Percentiles rank a stretch among this genome's conserved stretches.
phyloP scores from a whole-genome alignment of 2,888 invertebrate species.

The Drepanosiphum platanoidis region DNA sequence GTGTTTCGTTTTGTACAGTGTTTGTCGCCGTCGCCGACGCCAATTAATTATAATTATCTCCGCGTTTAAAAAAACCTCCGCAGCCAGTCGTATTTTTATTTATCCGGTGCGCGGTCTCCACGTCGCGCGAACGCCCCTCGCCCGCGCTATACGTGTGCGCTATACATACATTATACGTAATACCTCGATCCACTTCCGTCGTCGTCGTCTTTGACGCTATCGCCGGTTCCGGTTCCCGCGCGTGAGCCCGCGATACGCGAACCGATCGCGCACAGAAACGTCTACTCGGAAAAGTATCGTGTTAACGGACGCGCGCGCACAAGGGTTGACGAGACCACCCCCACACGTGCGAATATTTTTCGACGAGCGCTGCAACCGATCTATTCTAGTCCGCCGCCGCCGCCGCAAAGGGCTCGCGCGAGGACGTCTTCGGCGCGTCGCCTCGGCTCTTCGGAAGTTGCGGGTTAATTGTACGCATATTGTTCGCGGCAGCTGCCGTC shows the following conservation, averaged over 20 bases:
- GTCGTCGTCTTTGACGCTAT: background rate
- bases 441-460: background rate
- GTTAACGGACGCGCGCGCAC: too few relatives aligned
- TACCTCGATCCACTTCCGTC: background rate
- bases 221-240: conserved; percentile 10
- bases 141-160: background rate
- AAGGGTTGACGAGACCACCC: background rate
- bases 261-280: too few relatives aligned
- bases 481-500: background rate
- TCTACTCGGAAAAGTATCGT: too few relatives aligned
- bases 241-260: background rate
- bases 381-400: conserved; percentile 8
- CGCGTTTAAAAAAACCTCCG: conserved; percentile 52
- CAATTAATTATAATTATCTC: conserved; percentile 62
- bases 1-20: conserved; percentile 31
- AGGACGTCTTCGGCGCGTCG: background rate
- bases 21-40: conserved; percentile 24
- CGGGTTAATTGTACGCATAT: conserved; percentile 7
- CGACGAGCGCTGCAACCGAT: background rate
- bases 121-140: background rate
- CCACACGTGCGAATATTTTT: background rate
- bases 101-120: conserved; percentile 11
- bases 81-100: conserved; percentile 28
- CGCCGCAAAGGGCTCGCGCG: background rate
- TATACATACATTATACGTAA: background rate